Evolutionary conservation across 2,888 invertebrate genomes (phyloP).

Genomic region (Neelides folsomi): DNA sequence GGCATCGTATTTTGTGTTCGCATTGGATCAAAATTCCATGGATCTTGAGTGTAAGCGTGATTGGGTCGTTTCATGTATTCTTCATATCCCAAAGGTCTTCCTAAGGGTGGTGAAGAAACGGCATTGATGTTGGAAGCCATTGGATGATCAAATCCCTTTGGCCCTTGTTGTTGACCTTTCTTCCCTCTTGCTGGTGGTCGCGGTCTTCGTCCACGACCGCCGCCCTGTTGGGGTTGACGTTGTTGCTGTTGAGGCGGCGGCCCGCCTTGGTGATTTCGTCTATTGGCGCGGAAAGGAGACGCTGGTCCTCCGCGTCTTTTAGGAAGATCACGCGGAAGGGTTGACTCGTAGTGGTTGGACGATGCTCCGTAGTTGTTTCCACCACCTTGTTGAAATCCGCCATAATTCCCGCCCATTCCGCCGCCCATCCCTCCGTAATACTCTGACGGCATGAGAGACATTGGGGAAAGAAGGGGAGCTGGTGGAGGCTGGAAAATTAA

Average conservation of each 20-base stretch:
- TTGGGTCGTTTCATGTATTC: conserved; percentile 31
- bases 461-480: no score
- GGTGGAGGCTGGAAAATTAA: no score
- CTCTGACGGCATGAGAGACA: no score
- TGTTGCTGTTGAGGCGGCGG: conserved; percentile 8
- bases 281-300: background rate
- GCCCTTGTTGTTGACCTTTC: background rate
- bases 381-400: no score
- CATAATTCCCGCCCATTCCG: no score
- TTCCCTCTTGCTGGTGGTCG: conserved; percentile 4
- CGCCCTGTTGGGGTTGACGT: conserved; percentile 4
- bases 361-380: no score
- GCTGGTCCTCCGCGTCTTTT: background rate
- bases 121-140: conserved; percentile 25
- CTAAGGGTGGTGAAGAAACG: conserved; percentile 26
- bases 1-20: conserved; percentile 14
- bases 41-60: conserved; percentile 31
- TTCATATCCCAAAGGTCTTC: conserved; percentile 28
- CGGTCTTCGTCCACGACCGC: conserved; percentile 1
- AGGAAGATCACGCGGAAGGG: conserved; percentile 2
- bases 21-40: conserved; percentile 33
- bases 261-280: background rate
- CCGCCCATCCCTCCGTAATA: no score
- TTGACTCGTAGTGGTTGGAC: no score
- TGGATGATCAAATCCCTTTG: conserved; percentile 14